Percentiles rank a stretch among this genome's conserved stretches.
phyloP scores from a whole-genome alignment of 2,888 invertebrate genomes.

The Sarcophaga rosellei region DNA sequence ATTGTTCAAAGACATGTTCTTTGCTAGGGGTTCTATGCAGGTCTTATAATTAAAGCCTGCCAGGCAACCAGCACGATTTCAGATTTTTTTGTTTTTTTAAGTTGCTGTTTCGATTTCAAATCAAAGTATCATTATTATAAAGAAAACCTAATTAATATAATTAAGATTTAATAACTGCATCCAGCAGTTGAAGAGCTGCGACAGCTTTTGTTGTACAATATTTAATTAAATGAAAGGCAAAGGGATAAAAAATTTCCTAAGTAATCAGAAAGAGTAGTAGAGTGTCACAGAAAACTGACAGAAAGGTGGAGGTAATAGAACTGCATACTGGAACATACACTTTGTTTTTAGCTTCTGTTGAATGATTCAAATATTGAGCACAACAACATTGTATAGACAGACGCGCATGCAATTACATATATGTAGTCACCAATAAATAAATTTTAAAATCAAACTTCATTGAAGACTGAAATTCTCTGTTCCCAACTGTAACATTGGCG shows the following conservation, averaged over 20 bases:
- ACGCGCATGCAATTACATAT: not conserved
- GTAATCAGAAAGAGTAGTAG: conserved; percentile 15
- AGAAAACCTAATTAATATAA: conserved; percentile 18
- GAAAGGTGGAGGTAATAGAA: not conserved
- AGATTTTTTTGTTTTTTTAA: not conserved
- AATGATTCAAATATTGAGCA: too few relatives aligned
- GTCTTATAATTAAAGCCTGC: conserved; percentile 60
- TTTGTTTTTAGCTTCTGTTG: not conserved
- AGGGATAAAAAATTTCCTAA: not conserved
- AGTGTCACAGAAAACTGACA: conserved; percentile 24
- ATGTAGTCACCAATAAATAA: conserved; percentile 8
- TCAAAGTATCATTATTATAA: not conserved
- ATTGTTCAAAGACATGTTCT: not conserved
- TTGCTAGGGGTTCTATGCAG: conserved; percentile 55
- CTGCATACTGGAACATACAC: not conserved
- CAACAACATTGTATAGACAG: not conserved
- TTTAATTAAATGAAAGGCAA: conserved; percentile 33
- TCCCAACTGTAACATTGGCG: conserved; percentile 21
- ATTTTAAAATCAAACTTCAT: not conserved
- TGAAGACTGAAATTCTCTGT: not conserved
- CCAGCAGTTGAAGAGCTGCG: not conserved
- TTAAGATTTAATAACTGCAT: conserved; percentile 38
- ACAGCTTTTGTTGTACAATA: not conserved
- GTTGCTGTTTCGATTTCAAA: not conserved
- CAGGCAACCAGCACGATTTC: not conserved